These are phyloP conservation scores for Piliocolobus tephrosceles DNA, from an alignment of 2,113 vertebrate genomes.

Conservation along the genomic window DNA sequence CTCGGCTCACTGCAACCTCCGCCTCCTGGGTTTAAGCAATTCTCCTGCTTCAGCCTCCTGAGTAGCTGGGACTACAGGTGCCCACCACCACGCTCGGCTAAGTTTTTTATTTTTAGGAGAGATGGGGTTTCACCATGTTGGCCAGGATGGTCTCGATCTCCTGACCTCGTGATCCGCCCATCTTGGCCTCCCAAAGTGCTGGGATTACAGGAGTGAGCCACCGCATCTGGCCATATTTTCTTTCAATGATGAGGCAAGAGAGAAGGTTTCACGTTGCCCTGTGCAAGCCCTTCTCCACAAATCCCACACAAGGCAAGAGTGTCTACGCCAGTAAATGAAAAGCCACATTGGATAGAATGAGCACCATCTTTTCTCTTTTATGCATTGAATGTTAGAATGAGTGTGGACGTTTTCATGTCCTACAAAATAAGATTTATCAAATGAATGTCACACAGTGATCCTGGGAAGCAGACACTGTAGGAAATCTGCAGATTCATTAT, in stretches of 20 bases:
- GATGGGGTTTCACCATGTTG: too few species aligned
- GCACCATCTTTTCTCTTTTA: neutral
- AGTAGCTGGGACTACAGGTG: too few species aligned
- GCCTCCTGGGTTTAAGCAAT: too few species aligned
- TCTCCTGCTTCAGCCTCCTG: too few species aligned
- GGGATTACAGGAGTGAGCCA: too few species aligned
- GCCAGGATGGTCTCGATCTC: too few species aligned
- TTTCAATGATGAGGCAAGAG: neutral
- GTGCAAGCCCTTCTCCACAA: neutral
- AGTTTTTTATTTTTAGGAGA: too few species aligned
- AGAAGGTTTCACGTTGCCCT: neutral
- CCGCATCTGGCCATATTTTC: neutral
- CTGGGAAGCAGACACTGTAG: neutral
- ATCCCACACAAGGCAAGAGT: neutral
- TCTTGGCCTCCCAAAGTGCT: too few species aligned
- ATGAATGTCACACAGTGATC: neutral
- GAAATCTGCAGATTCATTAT: neutral
- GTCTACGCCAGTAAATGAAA: neutral
- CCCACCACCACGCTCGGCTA: too few species aligned
- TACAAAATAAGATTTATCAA: neutral
- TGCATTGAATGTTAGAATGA: neutral
- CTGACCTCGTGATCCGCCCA: too few species aligned
- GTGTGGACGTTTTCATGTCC: neutral
- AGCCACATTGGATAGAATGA: neutral
- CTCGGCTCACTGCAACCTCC: too few species aligned